Evolutionary conservation across 2,888 invertebrate species (phyloP), one percentile per base, ranked within the genome.

Genomic region (Hipparchia semele): DNA sequence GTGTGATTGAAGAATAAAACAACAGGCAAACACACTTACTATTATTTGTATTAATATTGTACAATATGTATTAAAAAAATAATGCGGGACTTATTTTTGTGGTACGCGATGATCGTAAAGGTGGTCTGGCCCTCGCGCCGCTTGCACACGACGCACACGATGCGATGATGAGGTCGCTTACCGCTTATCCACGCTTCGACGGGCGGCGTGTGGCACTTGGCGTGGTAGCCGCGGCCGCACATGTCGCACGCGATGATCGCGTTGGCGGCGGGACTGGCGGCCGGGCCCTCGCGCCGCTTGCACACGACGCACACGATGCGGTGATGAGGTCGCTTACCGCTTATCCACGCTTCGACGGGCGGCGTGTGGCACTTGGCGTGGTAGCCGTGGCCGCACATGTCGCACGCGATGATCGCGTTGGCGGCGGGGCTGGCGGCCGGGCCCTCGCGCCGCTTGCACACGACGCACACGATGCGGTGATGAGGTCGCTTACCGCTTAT

Each of bases 181-280:
- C 94, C 93, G 77, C 86, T 88, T 76, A 92, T 90, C 90, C 90
- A 90, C 1, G 88, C 86, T n/a, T 92, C 91, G 65, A 93, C 90
- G 0, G 93, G 94, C 68, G 95, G 95, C 89, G 96, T 95, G 90
- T 98, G 97, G 87, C 98, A 99, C 80, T 96, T 95, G 79, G 97
- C 97, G 91, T 99, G 98, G 92, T 98, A 99, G 6, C 98, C 98
- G 80, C 97, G 94, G 33, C 97, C 97, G 89, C 98, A 98, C 89
- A 97, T 96, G 89, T 98, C 97, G 89, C 98, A 98, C 45, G 97
- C 96, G 71, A 97, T 95, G 82, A 98, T 97, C 76, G 97, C 96
- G 87, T 97, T 96, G 74, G 95, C 94, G 65, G 95, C 94, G 81
- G 96, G 95, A 59, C 95, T 94, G 74, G 95, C 94, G 72, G 95